phyloP scores from a whole-genome alignment of 2,797 vertebrate genomes.

The Gambelia wislizenii region DNA sequence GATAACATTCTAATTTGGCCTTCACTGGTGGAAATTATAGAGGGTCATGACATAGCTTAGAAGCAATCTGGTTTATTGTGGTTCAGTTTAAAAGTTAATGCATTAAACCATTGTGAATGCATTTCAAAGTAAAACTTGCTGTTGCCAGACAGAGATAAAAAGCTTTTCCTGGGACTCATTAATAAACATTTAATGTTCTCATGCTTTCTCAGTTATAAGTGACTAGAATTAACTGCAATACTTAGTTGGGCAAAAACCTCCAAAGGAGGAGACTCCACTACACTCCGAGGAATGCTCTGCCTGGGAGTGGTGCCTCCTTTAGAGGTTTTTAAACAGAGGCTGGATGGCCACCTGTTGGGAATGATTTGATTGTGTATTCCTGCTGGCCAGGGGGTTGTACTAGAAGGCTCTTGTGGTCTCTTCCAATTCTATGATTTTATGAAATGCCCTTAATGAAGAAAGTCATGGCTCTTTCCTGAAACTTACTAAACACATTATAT shows the following conservation, averaged over 20 bases:
- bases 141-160: constrained; percentile 46
- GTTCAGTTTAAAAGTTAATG: constrained; percentile 52
- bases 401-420: no score
- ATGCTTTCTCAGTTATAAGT: constrained; percentile 5
- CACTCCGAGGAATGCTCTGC: no score
- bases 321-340: no score
- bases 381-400: no score
- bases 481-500: background rate
- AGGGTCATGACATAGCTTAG: constrained; percentile 41
- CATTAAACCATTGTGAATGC: background rate
- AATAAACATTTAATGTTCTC: constrained; percentile 10
- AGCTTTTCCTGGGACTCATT: constrained; percentile 51
- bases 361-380: no score
- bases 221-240: constrained; percentile 3
- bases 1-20: background rate
- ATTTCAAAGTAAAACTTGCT: constrained; percentile 31
- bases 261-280: no score
- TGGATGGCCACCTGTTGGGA: no score
- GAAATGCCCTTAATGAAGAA: background rate
- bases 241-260: no score
- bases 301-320: no score
- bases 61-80: constrained; percentile 9
- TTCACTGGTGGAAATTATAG: background rate
- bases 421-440: no score
- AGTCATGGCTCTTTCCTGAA: background rate